phyloP scores from a whole-genome alignment of 2,888 invertebrate species.

The Diogma glabrata region DNA sequence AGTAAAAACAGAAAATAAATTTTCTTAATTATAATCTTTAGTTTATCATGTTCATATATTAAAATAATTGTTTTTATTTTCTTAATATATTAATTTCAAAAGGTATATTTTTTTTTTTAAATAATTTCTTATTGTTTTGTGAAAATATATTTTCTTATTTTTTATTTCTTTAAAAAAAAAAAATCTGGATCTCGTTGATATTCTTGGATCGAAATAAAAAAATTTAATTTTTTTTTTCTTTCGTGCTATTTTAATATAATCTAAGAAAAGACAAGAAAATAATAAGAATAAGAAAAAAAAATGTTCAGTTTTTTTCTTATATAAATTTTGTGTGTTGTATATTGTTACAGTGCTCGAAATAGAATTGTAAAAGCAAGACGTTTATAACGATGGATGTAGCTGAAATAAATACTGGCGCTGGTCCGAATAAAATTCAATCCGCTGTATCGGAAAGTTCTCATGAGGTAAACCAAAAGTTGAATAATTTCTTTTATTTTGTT shows the following conservation, averaged over 20 bases:
- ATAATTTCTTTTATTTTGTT: not conserved
- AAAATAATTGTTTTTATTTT: no score
- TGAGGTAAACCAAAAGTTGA: constrained; percentile 18
- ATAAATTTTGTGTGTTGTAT: constrained; percentile 10
- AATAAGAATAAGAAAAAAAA: constrained; percentile 6
- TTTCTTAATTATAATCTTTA: constrained; percentile 2
- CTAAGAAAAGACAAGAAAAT: constrained; percentile 4
- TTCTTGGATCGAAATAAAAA: constrained; percentile 6
- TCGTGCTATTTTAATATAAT: constrained; percentile 7
- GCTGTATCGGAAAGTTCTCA: constrained; percentile 20
- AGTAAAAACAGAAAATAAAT: no score
- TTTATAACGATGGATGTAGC: constrained; percentile 20
- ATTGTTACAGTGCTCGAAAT: constrained; percentile 11
- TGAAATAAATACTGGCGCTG: constrained; percentile 19
- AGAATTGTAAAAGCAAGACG: constrained; percentile 8
- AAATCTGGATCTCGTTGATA: constrained; percentile 9
- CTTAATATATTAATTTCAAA: no score
- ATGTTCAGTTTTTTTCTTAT: constrained; percentile 5
- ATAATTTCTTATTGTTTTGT: constrained; percentile 1
- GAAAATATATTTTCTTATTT: not conserved
- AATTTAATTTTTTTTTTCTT: no score
- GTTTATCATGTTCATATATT: constrained; percentile 6
- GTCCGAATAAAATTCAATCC: constrained; percentile 19
- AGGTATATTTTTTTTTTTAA: no score
- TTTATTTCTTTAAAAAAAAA: not conserved